Evolutionary conservation across 2,888 invertebrate genomes (phyloP), one percentile per base, ranked within the genome.

Genomic region (Bibio marci): DNA sequence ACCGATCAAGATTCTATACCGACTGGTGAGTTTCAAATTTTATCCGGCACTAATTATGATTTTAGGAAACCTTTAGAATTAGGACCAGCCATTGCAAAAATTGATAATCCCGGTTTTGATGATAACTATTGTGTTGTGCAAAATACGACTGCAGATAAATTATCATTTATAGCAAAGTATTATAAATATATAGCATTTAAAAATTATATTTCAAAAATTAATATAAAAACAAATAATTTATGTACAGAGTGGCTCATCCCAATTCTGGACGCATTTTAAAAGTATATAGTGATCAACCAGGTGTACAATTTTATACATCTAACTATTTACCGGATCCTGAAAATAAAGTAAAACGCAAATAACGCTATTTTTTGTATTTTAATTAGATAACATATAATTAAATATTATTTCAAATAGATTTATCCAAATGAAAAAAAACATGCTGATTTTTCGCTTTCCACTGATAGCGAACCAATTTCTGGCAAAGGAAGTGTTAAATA

Each of bases 271-370:
- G 90, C 42, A 72, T 69, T 37, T 54, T 94, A 39, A 83, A 87
- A 55, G 71, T 90, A 1, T 77, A 74, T 48, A 80, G 86, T 43
- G 80, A 88, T 55, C 86, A 90, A 56, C 90, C 90, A 0, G 91
- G 90, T 1, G 70, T 92, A 41, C 91, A 92, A 57, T 78, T 94
- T 52, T 92, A 94, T 55, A 90, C 90, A 0, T 71, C 77, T 0
- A 86, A 87, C 54, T 65, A 62, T 42, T 62, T 87, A 27, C 85
- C 86, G 0, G 71, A 76, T 47, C 63, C 63, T 2, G 57, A 62
- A 30, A 61, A 56, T 37, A 66, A 66, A 37, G 34, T 39, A 43
- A 31, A 40, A 15, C 31, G 35, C 34, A 25, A n/a, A n/a, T 18
- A 35, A 32, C 41, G 33, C 28, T 30, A 28, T 13, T 37, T 35